phyloP scores from a whole-genome alignment of 37 sponge, comb jelly and placozoan species.

The Eunapius fragilis region DNA sequence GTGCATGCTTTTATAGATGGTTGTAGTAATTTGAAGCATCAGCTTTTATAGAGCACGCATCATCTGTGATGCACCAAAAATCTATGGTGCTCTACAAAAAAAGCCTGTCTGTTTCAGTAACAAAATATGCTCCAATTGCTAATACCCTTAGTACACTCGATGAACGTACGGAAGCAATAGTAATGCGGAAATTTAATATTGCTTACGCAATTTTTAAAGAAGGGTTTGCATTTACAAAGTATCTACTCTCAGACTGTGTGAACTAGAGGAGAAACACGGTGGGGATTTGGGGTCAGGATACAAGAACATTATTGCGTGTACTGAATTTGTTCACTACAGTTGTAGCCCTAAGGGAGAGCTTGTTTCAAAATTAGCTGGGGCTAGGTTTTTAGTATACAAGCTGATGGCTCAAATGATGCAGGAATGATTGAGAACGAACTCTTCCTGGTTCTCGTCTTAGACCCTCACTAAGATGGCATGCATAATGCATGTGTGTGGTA shows the following conservation, averaged over 20 bases:
- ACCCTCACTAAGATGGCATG: not conserved
- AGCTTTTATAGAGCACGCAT: not conserved
- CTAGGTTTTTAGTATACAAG: conserved; percentile 37
- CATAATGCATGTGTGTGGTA: conserved; percentile 15
- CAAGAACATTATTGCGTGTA: conserved; percentile 45
- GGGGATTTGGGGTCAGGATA: conserved; percentile 44
- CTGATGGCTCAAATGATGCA: conserved; percentile 45
- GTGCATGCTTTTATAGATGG: conserved; percentile 30
- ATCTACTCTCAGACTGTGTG: conserved; percentile 30
- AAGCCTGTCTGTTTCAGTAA: not conserved
- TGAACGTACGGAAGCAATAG: not conserved
- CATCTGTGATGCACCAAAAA: not conserved
- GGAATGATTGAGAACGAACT: conserved; percentile 39
- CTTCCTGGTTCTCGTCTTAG: conserved; percentile 30
- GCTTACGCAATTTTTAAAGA: conserved; percentile 31
- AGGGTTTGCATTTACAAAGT: conserved; percentile 30
- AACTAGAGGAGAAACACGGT: conserved; percentile 41
- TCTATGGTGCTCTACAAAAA: conserved; percentile 3
- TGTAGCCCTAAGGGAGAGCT: conserved; percentile 7
- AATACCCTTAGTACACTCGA: conserved; percentile 14
- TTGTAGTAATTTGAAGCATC: conserved; percentile 5
- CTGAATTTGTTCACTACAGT: conserved; percentile 47
- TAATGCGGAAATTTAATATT: conserved; percentile 28
- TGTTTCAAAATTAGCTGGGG: not conserved
- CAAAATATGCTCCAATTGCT: conserved; percentile 1